phyloP scores from a whole-genome alignment of 2,888 invertebrate species.

The Caenorhabditis doughertyi region DNA sequence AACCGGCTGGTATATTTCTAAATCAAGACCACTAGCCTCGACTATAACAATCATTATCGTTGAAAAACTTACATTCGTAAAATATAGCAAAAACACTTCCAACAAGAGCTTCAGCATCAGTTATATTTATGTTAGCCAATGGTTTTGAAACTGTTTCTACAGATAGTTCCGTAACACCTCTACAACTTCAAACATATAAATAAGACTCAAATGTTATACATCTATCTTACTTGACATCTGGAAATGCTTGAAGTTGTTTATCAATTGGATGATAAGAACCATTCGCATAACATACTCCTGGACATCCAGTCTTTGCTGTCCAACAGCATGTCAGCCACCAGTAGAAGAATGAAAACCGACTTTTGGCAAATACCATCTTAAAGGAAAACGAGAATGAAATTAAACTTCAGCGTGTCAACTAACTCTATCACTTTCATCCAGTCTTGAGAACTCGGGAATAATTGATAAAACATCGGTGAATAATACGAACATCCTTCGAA shows the following conservation, averaged over 20 bases:
- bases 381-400: neutral
- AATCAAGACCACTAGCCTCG: too few relatives aligned
- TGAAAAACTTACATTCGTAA: constrained; percentile 55
- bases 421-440: constrained; percentile 62
- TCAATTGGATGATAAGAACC: constrained; percentile 68
- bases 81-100: constrained; percentile 62
- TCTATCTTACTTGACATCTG: constrained; percentile 55
- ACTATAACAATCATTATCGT: too few relatives aligned
- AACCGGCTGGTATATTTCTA: too few relatives aligned
- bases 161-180: constrained; percentile 56
- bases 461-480: constrained; percentile 71
- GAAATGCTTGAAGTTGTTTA: constrained; percentile 43
- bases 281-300: constrained; percentile 78
- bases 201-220: neutral
- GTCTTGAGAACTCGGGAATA: constrained; percentile 68
- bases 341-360: constrained; percentile 77
- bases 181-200: constrained; percentile 28
- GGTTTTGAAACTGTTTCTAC: constrained; percentile 60
- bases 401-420: neutral
- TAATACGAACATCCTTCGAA: constrained; percentile 74
- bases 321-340: constrained; percentile 77
- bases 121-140: constrained; percentile 48
- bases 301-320: constrained; percentile 64
- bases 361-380: constrained; percentile 74
- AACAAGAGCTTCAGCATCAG: constrained; percentile 53